A percentile compares a stretch with the other conserved stretches of the same genome.
These are phyloP conservation scores for Ochropleura leucogaster DNA, from an alignment of 2,888 invertebrate genomes.

Conservation along the genomic window DNA sequence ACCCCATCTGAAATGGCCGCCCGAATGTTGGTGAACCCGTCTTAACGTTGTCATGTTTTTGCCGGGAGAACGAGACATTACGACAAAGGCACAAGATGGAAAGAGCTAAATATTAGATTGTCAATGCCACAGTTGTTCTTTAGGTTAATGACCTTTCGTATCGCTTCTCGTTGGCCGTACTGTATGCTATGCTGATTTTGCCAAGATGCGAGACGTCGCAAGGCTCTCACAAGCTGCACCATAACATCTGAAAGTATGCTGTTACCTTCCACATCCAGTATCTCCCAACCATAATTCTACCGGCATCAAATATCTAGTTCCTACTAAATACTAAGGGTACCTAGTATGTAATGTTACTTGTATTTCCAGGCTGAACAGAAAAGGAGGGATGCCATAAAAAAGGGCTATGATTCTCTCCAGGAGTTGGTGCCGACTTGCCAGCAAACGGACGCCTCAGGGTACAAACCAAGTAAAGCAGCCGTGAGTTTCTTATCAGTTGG, in stretches of 20 bases:
- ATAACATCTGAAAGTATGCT: no score
- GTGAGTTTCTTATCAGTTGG: slow-evolving; percentile 79
- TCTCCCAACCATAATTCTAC: background rate
- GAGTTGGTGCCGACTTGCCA: slow-evolving; percentile 98
- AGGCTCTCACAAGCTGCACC: background rate
- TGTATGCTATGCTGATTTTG: no score
- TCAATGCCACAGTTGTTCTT: no score
- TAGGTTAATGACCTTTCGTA: no score
- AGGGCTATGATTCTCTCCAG: slow-evolving; percentile 98
- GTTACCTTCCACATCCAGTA: background rate
- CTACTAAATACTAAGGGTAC: background rate
- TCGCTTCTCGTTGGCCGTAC: no score
- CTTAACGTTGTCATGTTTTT: no score
- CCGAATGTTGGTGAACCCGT: no score
- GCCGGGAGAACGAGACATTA: no score
- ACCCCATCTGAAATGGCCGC: no score
- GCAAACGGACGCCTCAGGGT: slow-evolving; percentile 97
- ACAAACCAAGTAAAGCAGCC: slow-evolving; percentile 98
- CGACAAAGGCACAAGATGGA: no score
- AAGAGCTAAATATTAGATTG: no score
- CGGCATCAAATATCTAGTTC: background rate
- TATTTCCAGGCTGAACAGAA: slow-evolving; percentile 95
- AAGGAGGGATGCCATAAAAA: slow-evolving; percentile 98
- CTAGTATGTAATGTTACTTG: background rate
- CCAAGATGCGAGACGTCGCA: no score